Percentiles rank a stretch among this genome's conserved stretches.
phyloP scores from a whole-genome alignment of 2,888 invertebrate species.

The Aleiodes alternator region DNA sequence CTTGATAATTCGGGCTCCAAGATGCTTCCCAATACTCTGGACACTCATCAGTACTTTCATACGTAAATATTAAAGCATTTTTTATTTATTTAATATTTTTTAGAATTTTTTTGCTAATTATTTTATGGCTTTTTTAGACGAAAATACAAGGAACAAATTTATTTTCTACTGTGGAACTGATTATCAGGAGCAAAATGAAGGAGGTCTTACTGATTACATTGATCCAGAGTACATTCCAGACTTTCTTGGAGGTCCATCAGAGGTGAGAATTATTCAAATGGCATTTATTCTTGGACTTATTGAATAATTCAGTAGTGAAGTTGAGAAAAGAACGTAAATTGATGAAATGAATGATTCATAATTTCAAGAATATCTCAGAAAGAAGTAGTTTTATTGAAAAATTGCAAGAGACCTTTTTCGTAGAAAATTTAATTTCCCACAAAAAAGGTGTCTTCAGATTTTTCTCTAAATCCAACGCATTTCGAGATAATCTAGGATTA shows the following conservation, averaged over 20 bases:
- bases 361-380: background rate
- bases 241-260: slow-evolving; percentile 93
- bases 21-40: slow-evolving; percentile 97
- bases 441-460: no score
- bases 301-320: background rate
- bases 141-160: slow-evolving; percentile 94
- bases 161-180: slow-evolving; percentile 94
- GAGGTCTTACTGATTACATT: slow-evolving; percentile 90
- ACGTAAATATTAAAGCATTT: slow-evolving; percentile 76
- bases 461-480: background rate
- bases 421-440: no score
- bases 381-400: slow-evolving; percentile 12
- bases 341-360: no score
- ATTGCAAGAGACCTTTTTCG: background rate
- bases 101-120: slow-evolving; percentile 30
- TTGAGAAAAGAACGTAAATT: no score
- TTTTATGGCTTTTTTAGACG: slow-evolving; percentile 79
- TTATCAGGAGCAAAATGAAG: slow-evolving; percentile 84
- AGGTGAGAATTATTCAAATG: slow-evolving; percentile 78
- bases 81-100: background rate
- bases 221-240: slow-evolving; percentile 91
- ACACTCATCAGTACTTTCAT: slow-evolving; percentile 96
- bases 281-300: no score
- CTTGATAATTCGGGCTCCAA: slow-evolving; percentile 92
- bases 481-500: no score